Evolutionary conservation across 2,113 vertebrate species (phyloP).

Genomic region (Barbus barbus): DNA sequence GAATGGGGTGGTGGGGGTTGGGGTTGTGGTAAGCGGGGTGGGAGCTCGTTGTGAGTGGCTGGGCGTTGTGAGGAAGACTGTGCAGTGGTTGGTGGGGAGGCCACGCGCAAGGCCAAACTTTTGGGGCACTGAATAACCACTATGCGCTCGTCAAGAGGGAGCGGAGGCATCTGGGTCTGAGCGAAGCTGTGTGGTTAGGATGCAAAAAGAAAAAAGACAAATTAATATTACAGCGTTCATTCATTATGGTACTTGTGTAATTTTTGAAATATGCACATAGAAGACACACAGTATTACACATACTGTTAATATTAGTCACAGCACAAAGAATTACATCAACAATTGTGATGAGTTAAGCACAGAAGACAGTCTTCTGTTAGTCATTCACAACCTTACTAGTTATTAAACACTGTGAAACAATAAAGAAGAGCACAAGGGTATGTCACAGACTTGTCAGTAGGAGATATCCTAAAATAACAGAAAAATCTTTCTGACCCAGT

Average conservation of each 20-base stretch:
- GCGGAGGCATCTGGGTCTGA: conserved; percentile 84
- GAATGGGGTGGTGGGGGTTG: conserved; percentile 57
- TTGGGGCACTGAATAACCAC: conserved; percentile 81
- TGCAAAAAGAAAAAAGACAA: conserved; percentile 35
- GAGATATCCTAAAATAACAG: conserved; percentile 16
- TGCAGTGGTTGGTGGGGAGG: conserved; percentile 69
- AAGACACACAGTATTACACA: conserved; percentile 2
- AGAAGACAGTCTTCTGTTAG: conserved; percentile 48
- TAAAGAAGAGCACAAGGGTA: not conserved
- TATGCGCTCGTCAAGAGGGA: conserved; percentile 86
- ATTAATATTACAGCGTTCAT: not conserved
- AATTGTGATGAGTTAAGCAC: conserved; percentile 52
- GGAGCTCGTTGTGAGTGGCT: conserved; percentile 59
- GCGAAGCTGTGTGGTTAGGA: conserved; percentile 65
- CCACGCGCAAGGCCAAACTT: conserved; percentile 71
- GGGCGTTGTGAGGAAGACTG: conserved; percentile 70
- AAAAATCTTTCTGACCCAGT: conserved; percentile 7
- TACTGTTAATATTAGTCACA: conserved; percentile 41
- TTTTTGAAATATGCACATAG: conserved; percentile 10
- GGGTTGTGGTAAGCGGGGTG: too few species aligned
- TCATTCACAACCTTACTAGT: not conserved
- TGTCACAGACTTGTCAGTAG: conserved; percentile 21
- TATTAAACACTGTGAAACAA: too few species aligned
- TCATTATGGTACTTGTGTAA: not conserved
- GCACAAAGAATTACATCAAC: conserved; percentile 21